These are phyloP conservation scores for Eriosoma lanigerum DNA, from an alignment of 1,140 invertebrate genomes.

Conservation along the genomic window DNA sequence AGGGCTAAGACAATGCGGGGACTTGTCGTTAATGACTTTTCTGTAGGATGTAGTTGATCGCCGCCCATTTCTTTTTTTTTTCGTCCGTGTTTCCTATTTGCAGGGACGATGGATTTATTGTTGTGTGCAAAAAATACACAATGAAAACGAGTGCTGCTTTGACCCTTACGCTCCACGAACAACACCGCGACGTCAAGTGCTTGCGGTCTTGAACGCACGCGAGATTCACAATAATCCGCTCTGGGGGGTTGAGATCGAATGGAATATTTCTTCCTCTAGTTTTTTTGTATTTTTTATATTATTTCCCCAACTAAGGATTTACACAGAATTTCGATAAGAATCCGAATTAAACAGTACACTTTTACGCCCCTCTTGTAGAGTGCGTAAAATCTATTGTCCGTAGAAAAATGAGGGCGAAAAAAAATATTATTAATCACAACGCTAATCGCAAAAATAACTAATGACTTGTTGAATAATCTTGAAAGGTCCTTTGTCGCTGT, in stretches of 20 bases:
- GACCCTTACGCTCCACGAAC: background rate
- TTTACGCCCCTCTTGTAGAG: background rate
- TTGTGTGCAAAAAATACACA: constrained; percentile 1
- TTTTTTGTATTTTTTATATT: background rate
- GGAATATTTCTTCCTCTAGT: background rate
- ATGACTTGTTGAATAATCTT: constrained; percentile 39
- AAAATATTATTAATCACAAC: constrained; percentile 20
- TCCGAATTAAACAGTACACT: constrained; percentile 2
- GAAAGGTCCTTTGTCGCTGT: background rate
- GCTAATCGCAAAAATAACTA: constrained; percentile 37
- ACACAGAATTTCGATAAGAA: background rate
- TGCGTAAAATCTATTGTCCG: constrained; percentile 5
- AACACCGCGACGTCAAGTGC: background rate
- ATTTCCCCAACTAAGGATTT: background rate
- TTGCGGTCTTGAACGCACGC: background rate
- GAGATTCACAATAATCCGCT: background rate
- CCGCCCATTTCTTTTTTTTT: background rate
- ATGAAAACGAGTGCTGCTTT: constrained; percentile 7
- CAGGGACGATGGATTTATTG: background rate
- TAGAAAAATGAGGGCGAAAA: background rate
- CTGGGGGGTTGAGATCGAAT: background rate
- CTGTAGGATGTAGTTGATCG: background rate
- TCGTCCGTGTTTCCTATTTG: background rate
- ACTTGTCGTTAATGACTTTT: constrained; percentile 5
- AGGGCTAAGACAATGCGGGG: constrained; percentile 13